A percentile compares a stretch with the other conserved stretches of the same genome.
Conservation (phyloP, 2,113 vertebrate species). For the Steatornis caripensis region DNA sequence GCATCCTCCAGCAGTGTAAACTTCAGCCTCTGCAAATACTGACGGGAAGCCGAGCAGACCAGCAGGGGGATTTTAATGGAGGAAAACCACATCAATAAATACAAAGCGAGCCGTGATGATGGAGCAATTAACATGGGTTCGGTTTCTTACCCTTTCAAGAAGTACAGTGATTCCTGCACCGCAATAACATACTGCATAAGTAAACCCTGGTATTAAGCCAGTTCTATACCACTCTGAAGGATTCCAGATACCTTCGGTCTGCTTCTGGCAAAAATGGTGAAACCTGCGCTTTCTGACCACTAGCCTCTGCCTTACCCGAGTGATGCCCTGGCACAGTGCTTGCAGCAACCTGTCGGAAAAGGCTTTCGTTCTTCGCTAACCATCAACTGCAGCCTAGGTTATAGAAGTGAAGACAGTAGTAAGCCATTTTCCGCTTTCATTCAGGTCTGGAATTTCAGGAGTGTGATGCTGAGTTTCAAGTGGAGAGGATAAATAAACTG, state of each 20-base stretch:
- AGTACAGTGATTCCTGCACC: neutral
- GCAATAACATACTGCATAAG: neutral
- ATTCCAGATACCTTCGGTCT: neutral
- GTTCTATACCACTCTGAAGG: neutral
- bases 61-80: neutral
- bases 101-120: neutral
- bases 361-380: neutral
- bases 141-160: neutral
- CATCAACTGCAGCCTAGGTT: neutral
- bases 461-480: neutral
- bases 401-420: neutral
- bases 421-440: neutral
- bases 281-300: neutral
- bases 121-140: fast-evolving
- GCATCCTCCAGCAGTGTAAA: neutral
- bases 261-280: neutral
- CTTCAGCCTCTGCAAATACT: neutral
- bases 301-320: neutral
- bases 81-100: neutral
- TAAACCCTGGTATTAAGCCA: neutral
- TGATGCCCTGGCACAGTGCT: fast-evolving
- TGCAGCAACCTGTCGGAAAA: neutral
- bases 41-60: neutral
- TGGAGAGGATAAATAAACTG: neutral
- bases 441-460: neutral